These are phyloP conservation scores for Venturia canescens DNA, from an alignment of 1,140 invertebrate species.

Conservation along the genomic window DNA sequence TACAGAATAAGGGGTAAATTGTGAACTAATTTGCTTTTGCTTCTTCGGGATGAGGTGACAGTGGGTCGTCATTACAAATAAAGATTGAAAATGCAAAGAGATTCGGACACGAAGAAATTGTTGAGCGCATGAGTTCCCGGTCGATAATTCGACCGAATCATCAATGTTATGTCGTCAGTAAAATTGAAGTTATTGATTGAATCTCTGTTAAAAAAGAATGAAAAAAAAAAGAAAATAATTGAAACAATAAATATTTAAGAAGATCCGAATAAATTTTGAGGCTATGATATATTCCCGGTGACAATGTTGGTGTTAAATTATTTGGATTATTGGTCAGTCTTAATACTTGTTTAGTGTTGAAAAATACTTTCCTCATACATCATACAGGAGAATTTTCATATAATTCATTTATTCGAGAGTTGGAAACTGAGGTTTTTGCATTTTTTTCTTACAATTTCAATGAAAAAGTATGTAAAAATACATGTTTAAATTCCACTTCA, in stretches of 20 bases:
- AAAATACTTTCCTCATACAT: too few relatives aligned
- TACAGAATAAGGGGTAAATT: conserved; percentile 52
- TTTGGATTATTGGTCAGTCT: too few relatives aligned
- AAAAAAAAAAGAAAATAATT: conserved; percentile 42
- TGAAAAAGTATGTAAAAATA: too few relatives aligned
- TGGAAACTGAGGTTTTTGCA: too few relatives aligned
- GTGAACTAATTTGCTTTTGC: conserved; percentile 41
- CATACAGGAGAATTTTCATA: too few relatives aligned
- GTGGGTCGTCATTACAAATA: conserved; percentile 26
- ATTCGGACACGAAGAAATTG: conserved; percentile 11
- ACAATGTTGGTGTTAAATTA: too few relatives aligned
- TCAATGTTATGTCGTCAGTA: conserved; percentile 29
- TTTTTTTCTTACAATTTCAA: too few relatives aligned
- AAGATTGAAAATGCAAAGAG: conserved; percentile 15
- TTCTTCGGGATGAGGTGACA: conserved; percentile 36
- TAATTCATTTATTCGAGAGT: too few relatives aligned
- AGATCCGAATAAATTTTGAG: too few relatives aligned
- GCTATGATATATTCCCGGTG: too few relatives aligned
- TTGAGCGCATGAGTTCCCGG: background rate
- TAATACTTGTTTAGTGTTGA: too few relatives aligned
- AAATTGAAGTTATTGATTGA: conserved; percentile 19
- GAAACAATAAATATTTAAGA: conserved; percentile 26
- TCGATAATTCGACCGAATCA: background rate
- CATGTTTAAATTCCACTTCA: too few relatives aligned
- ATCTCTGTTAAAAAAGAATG: conserved; percentile 21